These are phyloP conservation scores for Procambarus virginalis DNA, from an alignment of 1,140 invertebrate genomes.

Conservation along the genomic window DNA sequence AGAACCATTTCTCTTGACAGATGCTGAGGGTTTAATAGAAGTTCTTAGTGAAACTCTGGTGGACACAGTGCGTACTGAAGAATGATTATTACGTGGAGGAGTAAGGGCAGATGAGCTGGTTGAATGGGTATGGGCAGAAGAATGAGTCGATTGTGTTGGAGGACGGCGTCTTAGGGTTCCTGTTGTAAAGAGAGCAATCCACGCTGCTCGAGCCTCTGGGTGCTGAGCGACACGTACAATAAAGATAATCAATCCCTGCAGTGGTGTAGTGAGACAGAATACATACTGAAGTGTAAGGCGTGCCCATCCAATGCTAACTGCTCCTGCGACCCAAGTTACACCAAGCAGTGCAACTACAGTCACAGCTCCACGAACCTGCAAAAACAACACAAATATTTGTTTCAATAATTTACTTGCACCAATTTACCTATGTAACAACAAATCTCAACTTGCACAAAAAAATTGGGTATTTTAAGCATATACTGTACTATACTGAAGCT, in stretches of 20 bases:
- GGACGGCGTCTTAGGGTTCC: slow-evolving; percentile 69
- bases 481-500: too few relatives aligned
- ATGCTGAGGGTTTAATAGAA: slow-evolving; percentile 16
- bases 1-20: slow-evolving; percentile 40
- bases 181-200: slow-evolving; percentile 74
- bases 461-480: too few relatives aligned
- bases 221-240: slow-evolving; percentile 76
- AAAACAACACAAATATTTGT: too few relatives aligned
- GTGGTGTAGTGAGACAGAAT: slow-evolving; percentile 76
- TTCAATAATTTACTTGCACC: too few relatives aligned
- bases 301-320: slow-evolving; percentile 75
- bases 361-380: slow-evolving; percentile 76
- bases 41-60: slow-evolving; percentile 35
- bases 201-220: slow-evolving; percentile 76
- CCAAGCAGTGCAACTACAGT: slow-evolving; percentile 78
- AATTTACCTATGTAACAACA: too few relatives aligned
- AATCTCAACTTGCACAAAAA: too few relatives aligned
- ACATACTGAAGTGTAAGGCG: slow-evolving; percentile 76
- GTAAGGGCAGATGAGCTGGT: slow-evolving; percentile 38
- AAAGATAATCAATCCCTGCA: slow-evolving; percentile 78
- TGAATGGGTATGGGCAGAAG: slow-evolving; percentile 39
- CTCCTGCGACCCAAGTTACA: slow-evolving; percentile 77
- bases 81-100: slow-evolving; percentile 34
- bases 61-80: slow-evolving; percentile 24
- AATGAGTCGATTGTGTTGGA: slow-evolving; percentile 38